Conservation (phyloP, 1,140 invertebrate genomes). For the Macrosteles quadrilineatus region DNA sequence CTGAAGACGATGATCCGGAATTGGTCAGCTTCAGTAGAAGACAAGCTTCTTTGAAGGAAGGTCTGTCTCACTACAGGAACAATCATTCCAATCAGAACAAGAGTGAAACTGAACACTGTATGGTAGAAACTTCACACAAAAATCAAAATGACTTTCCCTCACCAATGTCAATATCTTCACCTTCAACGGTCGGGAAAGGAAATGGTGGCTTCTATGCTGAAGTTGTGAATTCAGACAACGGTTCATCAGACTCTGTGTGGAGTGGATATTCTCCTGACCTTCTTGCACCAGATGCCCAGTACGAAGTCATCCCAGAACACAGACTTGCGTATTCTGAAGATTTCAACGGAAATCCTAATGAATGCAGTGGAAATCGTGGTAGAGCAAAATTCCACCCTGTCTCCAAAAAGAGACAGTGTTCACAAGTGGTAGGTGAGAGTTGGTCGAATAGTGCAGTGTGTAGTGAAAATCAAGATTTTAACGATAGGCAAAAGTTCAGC, state of each 20-base stretch:
- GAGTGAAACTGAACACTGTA: slow-evolving; percentile 4
- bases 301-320: slow-evolving; percentile 56
- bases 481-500: not conserved
- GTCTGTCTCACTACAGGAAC: not conserved
- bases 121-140: slow-evolving; percentile 24
- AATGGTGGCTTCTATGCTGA: slow-evolving; percentile 32
- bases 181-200: slow-evolving; percentile 31
- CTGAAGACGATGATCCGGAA: slow-evolving; percentile 40
- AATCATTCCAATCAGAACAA: not conserved
- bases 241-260: slow-evolving; percentile 35
- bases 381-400: not conserved
- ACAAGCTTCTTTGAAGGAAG: slow-evolving; percentile 8
- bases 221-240: slow-evolving; percentile 33
- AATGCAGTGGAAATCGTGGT: slow-evolving; percentile 12
- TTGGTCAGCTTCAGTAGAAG: slow-evolving; percentile 34
- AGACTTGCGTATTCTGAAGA: slow-evolving; percentile 9
- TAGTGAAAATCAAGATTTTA: slow-evolving; percentile 2
- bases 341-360: slow-evolving; percentile 24
- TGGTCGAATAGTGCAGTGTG: slow-evolving; percentile 3
- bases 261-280: slow-evolving; percentile 45
- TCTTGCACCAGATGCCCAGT: slow-evolving; percentile 62
- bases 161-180: slow-evolving; percentile 37
- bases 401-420: not conserved
- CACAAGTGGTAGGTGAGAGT: not conserved
- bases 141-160: slow-evolving; percentile 35